Percentiles rank a stretch among this genome's conserved stretches.
phyloP scores from a whole-genome alignment of 2,888 invertebrate genomes.

The Euclidia mi region DNA sequence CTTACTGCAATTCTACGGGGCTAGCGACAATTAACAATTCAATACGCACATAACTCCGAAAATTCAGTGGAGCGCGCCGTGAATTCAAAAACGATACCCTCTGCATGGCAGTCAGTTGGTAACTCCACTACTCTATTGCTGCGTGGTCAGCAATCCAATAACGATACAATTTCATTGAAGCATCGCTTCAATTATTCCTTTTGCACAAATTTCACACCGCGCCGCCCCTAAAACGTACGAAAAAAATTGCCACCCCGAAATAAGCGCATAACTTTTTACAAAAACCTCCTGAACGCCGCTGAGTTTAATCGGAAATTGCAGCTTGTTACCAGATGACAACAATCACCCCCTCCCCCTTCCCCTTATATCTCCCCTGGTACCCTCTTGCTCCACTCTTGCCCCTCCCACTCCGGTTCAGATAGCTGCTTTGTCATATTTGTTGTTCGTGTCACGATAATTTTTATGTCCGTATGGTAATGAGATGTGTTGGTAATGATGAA shows the following conservation, averaged over 20 bases:
- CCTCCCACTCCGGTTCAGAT: constrained; percentile 55
- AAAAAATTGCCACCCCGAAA: constrained; percentile 7
- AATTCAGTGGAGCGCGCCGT: too few relatives aligned
- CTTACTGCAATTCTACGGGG: too few relatives aligned
- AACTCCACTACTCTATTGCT: too few relatives aligned
- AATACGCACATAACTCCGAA: too few relatives aligned
- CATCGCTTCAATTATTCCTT: too few relatives aligned
- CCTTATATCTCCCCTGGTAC: too few relatives aligned
- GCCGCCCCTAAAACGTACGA: background rate
- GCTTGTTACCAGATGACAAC: constrained; percentile 53
- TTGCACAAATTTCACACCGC: background rate
- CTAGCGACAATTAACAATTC: too few relatives aligned
- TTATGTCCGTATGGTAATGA: constrained; percentile 5
- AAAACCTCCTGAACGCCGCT: constrained; percentile 33
- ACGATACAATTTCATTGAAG: too few relatives aligned
- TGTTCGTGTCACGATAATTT: constrained; percentile 23
- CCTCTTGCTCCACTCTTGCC: too few relatives aligned
- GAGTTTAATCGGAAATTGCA: constrained; percentile 60
- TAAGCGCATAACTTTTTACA: constrained; percentile 28
- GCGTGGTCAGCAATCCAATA: too few relatives aligned
- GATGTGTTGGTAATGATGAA: background rate
- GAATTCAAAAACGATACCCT: too few relatives aligned
- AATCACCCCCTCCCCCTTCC: constrained; percentile 34
- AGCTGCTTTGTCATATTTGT: constrained; percentile 39
- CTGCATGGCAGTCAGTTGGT: too few relatives aligned